Base-by-base conservation (phyloP, 2,797 vertebrate species). In the Lithobates pipiens region DNA sequence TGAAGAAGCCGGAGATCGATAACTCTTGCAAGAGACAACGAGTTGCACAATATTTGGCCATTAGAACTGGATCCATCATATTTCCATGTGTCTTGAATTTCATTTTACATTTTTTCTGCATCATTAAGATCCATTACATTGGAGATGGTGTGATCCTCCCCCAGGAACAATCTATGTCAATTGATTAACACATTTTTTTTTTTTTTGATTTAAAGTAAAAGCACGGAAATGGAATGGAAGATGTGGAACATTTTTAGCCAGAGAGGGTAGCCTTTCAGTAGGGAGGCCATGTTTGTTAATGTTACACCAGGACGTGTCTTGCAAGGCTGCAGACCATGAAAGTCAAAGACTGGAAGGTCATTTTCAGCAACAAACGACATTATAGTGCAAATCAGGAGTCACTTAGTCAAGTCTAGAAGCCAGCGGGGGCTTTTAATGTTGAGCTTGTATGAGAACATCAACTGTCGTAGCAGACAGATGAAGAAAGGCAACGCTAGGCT, bases 51-150 rank as follows among this genome's bases (percentile, higher is more conserved):
- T 9, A 29, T 80, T 54, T 69, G 34, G 67, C 67, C 39, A 27
- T 70, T 50, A 80, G 70, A 70, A 70, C 67, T 70, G 77, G 65
- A 70, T 80, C 77, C n/a, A 80, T 80, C 42, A 70, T 80, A 54
- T 80, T 80, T 80, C 77, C 68, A 15, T 69, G 65, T 80, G 67
- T 70, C 77, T 80, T 70, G 11, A 54, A 67, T 50, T 29, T 54
- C 77, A 70, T 70, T 50, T 80, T 70, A 70, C 34, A 46, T 78
- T 68, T 79, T 78, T 80, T 70, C 77, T 70, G 77, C 77, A 54
- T 80, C 65, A 80, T 80, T 70, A 80, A 34, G 69, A 80, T 70
- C 77, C 67, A 80, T 80, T 65, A 80, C 39, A 10, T 29, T 34
- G 65, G 18, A 50, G 67, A 29, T 80, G 32, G 42, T 54, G 67